A percentile compares a stretch with the other conserved stretches of the same genome.
phyloP scores from a whole-genome alignment of 1,140 invertebrate genomes.

The Ceratosolen solmsi region DNA sequence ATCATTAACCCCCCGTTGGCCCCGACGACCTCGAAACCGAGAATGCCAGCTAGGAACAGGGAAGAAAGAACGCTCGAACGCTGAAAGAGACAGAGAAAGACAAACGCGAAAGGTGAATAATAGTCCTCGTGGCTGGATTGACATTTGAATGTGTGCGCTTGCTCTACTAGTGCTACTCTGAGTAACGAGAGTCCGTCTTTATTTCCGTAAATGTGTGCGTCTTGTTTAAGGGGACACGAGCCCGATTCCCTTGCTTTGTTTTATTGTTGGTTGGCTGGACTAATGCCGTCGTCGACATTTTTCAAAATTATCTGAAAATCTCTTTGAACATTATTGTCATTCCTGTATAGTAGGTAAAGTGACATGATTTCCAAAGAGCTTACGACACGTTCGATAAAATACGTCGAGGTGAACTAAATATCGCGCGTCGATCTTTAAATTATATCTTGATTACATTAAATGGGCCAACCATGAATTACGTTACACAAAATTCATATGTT shows the following conservation, averaged over 20 bases:
- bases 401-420: too few relatives aligned
- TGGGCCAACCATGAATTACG: too few relatives aligned
- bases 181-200: background rate
- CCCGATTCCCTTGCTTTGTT: background rate
- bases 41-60: background rate
- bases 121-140: conserved; percentile 18
- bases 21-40: conserved; percentile 33
- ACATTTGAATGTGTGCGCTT: conserved; percentile 27
- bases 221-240: background rate
- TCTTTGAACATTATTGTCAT: background rate
- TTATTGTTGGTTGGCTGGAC: background rate
- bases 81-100: background rate
- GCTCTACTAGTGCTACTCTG: background rate
- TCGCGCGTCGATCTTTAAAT: too few relatives aligned
- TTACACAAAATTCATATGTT: too few relatives aligned
- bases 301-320: background rate
- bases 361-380: too few relatives aligned
- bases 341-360: background rate
- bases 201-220: background rate
- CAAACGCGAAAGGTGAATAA: conserved; percentile 24
- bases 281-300: background rate
- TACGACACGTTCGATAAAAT: too few relatives aligned
- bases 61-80: too few relatives aligned
- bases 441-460: too few relatives aligned
- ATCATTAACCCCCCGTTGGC: conserved; percentile 47